phyloP scores from a whole-genome alignment of 2,797 vertebrate genomes.

The Coregonus sp. region DNA sequence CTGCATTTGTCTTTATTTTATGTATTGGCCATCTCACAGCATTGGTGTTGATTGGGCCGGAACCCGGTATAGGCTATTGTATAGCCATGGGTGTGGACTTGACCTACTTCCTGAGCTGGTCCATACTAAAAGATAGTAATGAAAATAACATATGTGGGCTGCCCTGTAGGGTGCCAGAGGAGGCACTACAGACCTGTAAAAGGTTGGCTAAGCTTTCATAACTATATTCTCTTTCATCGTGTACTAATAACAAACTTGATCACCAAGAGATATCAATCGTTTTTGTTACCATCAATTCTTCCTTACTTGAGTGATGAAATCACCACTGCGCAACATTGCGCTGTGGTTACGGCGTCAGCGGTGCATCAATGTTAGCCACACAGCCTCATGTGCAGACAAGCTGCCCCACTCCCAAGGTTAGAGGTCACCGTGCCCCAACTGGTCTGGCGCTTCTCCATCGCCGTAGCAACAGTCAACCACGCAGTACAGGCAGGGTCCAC shows the following conservation, averaged over 20 bases:
- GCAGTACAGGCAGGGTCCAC: constrained; percentile 32
- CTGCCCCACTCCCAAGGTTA: neutral
- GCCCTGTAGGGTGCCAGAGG: neutral
- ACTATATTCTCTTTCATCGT: neutral
- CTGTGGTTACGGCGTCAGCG: neutral
- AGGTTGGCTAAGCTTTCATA: neutral
- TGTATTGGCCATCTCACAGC: neutral
- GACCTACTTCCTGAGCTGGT: neutral
- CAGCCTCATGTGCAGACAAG: constrained; percentile 1
- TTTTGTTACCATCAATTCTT: neutral
- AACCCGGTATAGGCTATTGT: neutral
- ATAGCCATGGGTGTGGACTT: neutral
- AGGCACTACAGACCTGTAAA: neutral
- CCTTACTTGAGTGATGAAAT: neutral
- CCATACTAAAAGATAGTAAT: neutral
- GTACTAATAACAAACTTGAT: neutral
- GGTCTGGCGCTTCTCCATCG: constrained; percentile 8
- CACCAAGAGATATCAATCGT: neutral
- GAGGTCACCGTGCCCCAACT: neutral
- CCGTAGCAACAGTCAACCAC: neutral
- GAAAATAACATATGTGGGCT: neutral
- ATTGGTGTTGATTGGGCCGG: neutral
- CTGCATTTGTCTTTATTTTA: neutral
- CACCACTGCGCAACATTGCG: neutral
- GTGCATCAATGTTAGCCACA: neutral